Conservation (phyloP, 2,888 invertebrate species). For the Chirona hameri region DNA sequence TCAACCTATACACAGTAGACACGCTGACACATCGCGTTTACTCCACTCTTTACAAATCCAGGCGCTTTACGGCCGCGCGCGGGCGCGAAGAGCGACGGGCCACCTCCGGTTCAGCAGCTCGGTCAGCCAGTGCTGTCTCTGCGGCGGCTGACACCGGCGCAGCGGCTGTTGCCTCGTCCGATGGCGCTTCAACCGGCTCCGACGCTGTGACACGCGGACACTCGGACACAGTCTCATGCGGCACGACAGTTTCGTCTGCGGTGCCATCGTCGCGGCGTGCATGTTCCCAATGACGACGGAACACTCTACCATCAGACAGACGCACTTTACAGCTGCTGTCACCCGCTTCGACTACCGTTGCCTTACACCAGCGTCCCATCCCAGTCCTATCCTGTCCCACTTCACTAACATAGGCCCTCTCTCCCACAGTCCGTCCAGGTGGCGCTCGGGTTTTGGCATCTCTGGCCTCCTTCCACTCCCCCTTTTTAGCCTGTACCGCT, state of each 20-base stretch:
- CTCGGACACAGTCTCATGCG: not conserved
- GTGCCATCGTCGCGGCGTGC: not conserved
- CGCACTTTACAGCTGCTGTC: not conserved
- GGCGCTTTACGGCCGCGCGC: not conserved
- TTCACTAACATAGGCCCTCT: not conserved
- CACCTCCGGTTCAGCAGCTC: not conserved
- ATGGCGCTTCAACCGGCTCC: not conserved
- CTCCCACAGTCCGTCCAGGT: not conserved
- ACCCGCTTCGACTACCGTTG: no score
- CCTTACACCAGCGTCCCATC: no score
- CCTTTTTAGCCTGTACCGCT: not conserved
- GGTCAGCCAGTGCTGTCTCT: not conserved
- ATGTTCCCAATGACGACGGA: not conserved
- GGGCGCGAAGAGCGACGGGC: not conserved
- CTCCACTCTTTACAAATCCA: not conserved
- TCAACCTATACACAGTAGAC: not conserved
- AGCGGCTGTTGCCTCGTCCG: not conserved
- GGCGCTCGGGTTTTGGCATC: not conserved
- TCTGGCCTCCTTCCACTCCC: no score
- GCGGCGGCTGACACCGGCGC: not conserved
- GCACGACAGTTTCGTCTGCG: no score
- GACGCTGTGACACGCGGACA: not conserved
- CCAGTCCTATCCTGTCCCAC: not conserved
- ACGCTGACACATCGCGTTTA: not conserved
- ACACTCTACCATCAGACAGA: not conserved